phyloP scores from a whole-genome alignment of 2,888 invertebrate species.

The Chloroclystis v-ata region DNA sequence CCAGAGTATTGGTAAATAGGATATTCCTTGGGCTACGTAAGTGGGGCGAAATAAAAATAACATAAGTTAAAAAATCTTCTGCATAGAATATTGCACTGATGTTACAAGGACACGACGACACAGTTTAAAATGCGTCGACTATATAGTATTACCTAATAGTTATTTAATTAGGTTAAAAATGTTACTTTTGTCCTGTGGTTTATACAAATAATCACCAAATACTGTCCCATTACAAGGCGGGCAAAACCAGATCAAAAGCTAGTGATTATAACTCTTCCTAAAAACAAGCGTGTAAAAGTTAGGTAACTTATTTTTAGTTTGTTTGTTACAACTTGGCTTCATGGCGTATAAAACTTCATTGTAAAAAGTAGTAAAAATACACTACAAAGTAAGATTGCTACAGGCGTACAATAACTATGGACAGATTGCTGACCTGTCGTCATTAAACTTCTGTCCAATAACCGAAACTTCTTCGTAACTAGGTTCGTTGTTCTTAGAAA shows the following conservation, averaged over 20 bases:
- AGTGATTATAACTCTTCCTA: too few species aligned
- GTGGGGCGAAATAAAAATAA: slow-evolving; percentile 26
- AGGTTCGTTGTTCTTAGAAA: slow-evolving; percentile 13
- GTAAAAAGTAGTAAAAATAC: slow-evolving; percentile 16
- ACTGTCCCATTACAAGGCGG: too few species aligned
- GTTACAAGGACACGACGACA: too few species aligned
- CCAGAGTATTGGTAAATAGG: slow-evolving; percentile 43
- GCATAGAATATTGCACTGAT: too few species aligned
- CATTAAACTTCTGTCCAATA: slow-evolving; percentile 62
- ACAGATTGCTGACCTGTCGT: slow-evolving; percentile 47
- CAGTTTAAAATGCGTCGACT: not conserved
- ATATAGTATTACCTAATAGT: not conserved
- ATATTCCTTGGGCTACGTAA: slow-evolving; percentile 38
- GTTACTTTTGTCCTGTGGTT: too few species aligned
- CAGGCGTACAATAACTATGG: slow-evolving; percentile 28
- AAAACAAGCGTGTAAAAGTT: too few species aligned
- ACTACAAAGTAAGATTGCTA: slow-evolving; percentile 36
- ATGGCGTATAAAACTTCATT: not conserved
- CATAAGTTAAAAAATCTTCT: too few species aligned
- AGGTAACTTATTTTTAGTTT: too few species aligned
- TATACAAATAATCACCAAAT: too few species aligned
- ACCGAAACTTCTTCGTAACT: slow-evolving; percentile 24
- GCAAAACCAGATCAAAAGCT: too few species aligned
- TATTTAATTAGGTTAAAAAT: too few species aligned
- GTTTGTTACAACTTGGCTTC: too few species aligned